Conservation (phyloP, 2,797 vertebrate species). For the Chiroxiphia lanceolata region DNA sequence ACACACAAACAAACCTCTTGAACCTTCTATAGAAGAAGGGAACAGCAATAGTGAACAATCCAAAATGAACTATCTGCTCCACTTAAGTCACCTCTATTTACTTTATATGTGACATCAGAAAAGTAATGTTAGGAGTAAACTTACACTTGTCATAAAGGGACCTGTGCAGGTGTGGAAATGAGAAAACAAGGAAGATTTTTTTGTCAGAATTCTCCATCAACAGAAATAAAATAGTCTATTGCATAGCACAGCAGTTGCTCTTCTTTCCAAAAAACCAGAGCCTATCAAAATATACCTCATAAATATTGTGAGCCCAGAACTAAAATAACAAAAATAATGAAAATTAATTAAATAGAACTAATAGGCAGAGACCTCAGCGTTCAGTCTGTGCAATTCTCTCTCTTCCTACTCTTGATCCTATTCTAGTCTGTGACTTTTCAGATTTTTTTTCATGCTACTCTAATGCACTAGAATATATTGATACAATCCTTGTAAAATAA, state of each 20-base stretch:
- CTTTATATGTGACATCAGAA: not conserved
- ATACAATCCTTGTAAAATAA: not conserved
- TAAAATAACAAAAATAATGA: not conserved
- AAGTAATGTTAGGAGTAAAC: not conserved
- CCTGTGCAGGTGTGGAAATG: not conserved
- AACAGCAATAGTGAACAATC: not conserved
- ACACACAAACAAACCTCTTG: not conserved
- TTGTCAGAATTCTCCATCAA: not conserved
- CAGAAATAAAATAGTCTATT: not conserved
- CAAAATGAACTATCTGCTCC: not conserved
- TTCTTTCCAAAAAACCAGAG: not conserved
- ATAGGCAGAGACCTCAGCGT: fast-evolving
- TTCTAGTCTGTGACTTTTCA: not conserved
- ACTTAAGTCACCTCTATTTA: not conserved
- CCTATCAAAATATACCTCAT: not conserved
- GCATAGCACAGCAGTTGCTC: not conserved
- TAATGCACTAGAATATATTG: not conserved
- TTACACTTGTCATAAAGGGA: not conserved
- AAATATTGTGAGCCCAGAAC: not conserved
- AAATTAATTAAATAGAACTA: not conserved
- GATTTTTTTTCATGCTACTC: not conserved
- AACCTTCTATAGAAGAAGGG: not conserved
- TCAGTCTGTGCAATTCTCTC: not conserved
- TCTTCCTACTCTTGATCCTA: not conserved
- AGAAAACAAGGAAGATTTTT: not conserved